A percentile compares a stretch with the other conserved stretches of the same genome.
Evolutionary conservation across 2,113 vertebrate species (phyloP).

Genomic region (Poecile atricapillus): DNA sequence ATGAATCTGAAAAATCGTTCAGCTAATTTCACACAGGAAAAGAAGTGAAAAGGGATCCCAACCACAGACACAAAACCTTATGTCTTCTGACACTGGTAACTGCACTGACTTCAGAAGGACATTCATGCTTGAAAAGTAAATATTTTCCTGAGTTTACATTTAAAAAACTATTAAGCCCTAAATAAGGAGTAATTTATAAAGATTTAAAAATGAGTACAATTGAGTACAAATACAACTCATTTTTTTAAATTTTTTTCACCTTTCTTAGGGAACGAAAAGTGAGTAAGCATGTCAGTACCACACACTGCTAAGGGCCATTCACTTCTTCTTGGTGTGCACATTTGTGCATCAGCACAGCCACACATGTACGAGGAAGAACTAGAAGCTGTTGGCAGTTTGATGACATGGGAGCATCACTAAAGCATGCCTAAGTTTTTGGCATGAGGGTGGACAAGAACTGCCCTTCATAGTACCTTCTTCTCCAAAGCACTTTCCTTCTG

Average conservation of each 20-base stretch:
- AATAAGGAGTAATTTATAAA: conserved; percentile 40
- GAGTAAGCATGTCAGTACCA: neutral
- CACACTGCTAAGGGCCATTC: neutral
- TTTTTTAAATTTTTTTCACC: conserved; percentile 25
- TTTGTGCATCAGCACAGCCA: accelerated
- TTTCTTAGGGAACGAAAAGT: neutral
- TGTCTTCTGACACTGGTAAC: conserved; percentile 54
- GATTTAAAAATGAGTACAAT: conserved; percentile 40
- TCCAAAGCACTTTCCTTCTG: neutral
- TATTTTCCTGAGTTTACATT: conserved; percentile 25
- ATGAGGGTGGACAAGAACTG: neutral
- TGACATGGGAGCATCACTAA: neutral
- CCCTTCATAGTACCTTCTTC: neutral
- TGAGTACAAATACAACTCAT: neutral
- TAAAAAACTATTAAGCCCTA: conserved; percentile 58
- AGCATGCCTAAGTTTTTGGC: neutral
- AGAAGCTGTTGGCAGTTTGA: neutral
- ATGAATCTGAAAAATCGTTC: neutral
- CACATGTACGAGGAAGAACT: accelerated
- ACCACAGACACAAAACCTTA: conserved; percentile 33
- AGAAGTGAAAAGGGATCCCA: neutral
- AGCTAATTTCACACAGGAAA: neutral
- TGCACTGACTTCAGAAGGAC: conserved; percentile 59
- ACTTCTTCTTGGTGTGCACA: neutral
- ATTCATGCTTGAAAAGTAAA: conserved; percentile 62